Base-by-base conservation (phyloP, 1,140 invertebrate species). In the Drosophila navojoa region DNA sequence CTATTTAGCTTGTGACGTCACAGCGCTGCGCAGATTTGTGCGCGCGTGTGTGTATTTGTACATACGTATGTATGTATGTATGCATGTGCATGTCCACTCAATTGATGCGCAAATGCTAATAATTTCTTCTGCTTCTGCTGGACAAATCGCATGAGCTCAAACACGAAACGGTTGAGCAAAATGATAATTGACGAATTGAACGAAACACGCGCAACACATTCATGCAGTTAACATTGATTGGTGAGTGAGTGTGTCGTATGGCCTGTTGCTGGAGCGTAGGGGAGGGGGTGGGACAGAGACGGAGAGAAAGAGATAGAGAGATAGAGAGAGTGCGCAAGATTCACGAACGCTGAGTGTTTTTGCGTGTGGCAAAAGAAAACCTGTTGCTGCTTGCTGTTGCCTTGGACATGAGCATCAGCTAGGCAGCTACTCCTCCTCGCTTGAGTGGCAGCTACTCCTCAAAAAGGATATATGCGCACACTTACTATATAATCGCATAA, bases 101-200 rank as follows among this genome's bases (percentile, higher is more conserved):
- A 42, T 25, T 60, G 54, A 38, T 11, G 10, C 4, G 50, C 9
- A 50, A 66, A 50, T 38, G 29, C 4, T 11, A 57, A 57, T 27
- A 58, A 55, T 68, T 61, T 42, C 38, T 64, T 47, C 53, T 58
- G 61, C 38, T 64, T 47, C 53, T 58, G 61, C 61, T 50, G 53
- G 60, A 29, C 66, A 69, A 74, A 76, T 54, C 69, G 58, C 77
- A 85, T 59, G 80, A 81, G 77, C 81, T 86, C 66, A 55, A 85
- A 72, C 81, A 63, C 73, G 81, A 78, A 81, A 86, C 87, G 79
- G 78, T 78, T 86, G 71, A 87, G 69, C 53, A 77, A 38, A 77
- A 47, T 72, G 35, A 76, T 79, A 63, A 77, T 68, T 80, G 69
- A 32, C 62, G 62, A 76, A 78, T 78, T 82, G 71, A 81, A 53